phyloP scores from a whole-genome alignment of 2,797 vertebrate species.

The Hydrophis major region DNA sequence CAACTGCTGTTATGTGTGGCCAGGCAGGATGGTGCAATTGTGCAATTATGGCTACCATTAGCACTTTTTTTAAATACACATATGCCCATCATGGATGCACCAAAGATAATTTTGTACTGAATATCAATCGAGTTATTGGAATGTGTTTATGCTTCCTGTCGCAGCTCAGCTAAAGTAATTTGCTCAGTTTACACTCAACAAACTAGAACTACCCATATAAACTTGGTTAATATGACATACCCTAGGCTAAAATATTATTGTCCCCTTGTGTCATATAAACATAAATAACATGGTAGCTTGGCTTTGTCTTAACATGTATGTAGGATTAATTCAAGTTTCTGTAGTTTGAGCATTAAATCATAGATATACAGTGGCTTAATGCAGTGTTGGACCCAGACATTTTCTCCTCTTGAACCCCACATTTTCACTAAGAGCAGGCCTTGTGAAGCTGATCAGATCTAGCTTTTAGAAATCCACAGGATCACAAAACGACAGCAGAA shows the following conservation, averaged over 20 bases:
- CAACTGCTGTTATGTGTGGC: not conserved
- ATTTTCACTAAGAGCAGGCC: conserved; percentile 71
- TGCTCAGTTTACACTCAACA: not conserved
- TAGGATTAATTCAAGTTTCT: not conserved
- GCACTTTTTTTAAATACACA: not conserved
- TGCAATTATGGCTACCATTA: not conserved
- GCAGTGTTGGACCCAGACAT: not conserved
- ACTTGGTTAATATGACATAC: not conserved
- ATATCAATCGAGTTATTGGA: not conserved
- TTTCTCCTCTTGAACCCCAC: conserved; percentile 2
- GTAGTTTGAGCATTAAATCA: not conserved
- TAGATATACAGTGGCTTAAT: not conserved
- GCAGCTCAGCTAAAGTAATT: not conserved
- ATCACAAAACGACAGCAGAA: not conserved
- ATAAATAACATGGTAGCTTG: not conserved
- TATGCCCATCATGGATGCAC: not conserved
- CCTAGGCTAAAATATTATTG: not conserved
- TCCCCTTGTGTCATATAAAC: not conserved
- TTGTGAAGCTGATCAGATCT: conserved; percentile 71
- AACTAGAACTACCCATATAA: not conserved
- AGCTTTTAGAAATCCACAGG: not conserved
- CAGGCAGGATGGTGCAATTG: not conserved
- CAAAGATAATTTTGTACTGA: not conserved
- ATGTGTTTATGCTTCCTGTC: not conserved
- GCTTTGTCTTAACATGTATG: not conserved